Conservation (phyloP, 1,140 invertebrate species). For the Neodiprion virginianus region DNA sequence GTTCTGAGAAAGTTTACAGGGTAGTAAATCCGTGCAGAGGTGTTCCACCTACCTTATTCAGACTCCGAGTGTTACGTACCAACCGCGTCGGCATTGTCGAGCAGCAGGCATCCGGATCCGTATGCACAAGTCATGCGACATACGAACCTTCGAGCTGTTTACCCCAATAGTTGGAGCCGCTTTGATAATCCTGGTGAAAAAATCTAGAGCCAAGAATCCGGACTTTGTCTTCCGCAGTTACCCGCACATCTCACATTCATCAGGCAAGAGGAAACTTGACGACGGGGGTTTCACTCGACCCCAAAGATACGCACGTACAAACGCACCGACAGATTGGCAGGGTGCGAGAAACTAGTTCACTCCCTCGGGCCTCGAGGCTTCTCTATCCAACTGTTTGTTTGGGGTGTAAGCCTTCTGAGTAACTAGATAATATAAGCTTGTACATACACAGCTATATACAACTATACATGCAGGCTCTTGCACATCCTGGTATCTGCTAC, state of each 20-base stretch:
- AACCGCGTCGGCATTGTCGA: no score
- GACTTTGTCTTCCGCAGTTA: constrained; percentile 21
- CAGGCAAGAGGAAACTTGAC: not conserved
- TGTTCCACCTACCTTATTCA: not conserved
- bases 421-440: constrained; percentile 51
- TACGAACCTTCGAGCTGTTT: no score
- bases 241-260: not conserved
- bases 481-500: not conserved
- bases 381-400: constrained; percentile 46
- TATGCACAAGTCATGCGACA: no score
- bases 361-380: not conserved
- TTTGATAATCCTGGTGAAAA: no score
- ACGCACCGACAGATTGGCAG: not conserved
- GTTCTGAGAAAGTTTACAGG: constrained; percentile 43
- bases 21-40: constrained; percentile 10
- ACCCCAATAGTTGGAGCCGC: no score
- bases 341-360: not conserved
- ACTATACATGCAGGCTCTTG: not conserved
- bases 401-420: constrained; percentile 44
- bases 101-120: no score
- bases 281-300: not conserved
- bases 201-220: constrained; percentile 36
- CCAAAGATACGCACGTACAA: not conserved
- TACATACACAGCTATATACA: not conserved
- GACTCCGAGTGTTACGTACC: no score